A percentile compares a stretch with the other conserved stretches of the same genome.
Conservation (phyloP, 2,888 invertebrate species). For the Mantis religiosa region DNA sequence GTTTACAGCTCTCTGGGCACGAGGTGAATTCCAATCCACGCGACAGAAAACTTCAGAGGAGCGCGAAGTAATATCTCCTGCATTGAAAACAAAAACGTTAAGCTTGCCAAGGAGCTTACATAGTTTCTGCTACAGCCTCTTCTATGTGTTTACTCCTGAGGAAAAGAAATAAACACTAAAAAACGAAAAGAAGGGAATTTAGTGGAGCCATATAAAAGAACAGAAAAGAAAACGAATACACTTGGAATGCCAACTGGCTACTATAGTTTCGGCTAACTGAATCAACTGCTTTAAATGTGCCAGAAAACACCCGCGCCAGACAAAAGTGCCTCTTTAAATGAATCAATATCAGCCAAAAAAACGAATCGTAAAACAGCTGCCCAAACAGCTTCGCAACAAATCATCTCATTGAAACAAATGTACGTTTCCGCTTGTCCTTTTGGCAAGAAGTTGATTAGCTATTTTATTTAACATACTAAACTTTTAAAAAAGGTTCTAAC, state of each 20-base stretch:
- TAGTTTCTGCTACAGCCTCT: background rate
- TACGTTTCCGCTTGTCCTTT: background rate
- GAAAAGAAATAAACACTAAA: background rate
- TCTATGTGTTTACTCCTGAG: background rate
- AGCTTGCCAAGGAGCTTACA: background rate
- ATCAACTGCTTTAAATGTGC: background rate
- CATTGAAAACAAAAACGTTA: background rate
- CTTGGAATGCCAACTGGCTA: background rate
- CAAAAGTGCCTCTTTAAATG: background rate
- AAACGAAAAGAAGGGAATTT: background rate
- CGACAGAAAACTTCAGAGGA: background rate
- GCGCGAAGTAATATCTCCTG: background rate
- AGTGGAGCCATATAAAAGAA: no score
- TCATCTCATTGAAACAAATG: background rate
- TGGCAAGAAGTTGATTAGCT: background rate
- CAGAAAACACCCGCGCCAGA: background rate
- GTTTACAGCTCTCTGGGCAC: background rate
- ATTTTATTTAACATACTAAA: no score
- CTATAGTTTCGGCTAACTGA: background rate
- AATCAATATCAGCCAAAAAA: background rate
- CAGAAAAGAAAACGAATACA: no score
- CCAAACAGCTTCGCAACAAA: background rate
- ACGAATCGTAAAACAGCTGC: background rate
- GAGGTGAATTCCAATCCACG: background rate
- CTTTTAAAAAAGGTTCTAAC: no score